Conservation (phyloP, 2,888 invertebrate species). For the Pteria penguin region DNA sequence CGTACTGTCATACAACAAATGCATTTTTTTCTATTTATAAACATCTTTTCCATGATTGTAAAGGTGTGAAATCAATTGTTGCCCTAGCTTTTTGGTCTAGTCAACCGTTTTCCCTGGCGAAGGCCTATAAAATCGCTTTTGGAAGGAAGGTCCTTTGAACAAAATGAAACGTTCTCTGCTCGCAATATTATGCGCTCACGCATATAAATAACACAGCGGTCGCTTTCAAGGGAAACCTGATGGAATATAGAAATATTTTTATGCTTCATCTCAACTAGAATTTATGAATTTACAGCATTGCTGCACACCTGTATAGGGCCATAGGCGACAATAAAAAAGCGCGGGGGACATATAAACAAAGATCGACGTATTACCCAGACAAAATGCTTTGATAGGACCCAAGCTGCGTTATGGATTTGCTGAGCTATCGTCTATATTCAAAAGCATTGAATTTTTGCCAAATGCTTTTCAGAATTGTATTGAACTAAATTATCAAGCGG, state of each 20-base stretch:
- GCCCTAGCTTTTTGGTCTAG: background rate
- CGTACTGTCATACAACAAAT: too few relatives aligned
- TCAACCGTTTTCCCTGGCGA: background rate
- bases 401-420: background rate
- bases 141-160: background rate
- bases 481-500: background rate
- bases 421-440: background rate
- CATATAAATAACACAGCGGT: background rate
- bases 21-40: too few relatives aligned
- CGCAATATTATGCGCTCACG: background rate
- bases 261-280: slow-evolving; percentile 8
- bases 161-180: slow-evolving; percentile 16
- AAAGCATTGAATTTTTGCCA: background rate
- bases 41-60: background rate
- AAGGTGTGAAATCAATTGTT: slow-evolving; percentile 6
- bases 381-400: background rate
- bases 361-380: background rate
- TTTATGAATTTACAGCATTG: slow-evolving; percentile 27
- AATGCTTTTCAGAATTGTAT: background rate
- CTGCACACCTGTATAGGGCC: slow-evolving; percentile 16
- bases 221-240: background rate
- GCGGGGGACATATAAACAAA: background rate
- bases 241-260: slow-evolving; percentile 13
- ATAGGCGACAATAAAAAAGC: background rate
- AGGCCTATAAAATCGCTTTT: background rate